Evolutionary conservation across 1,140 invertebrate species (phyloP).

Genomic region (Philopotamus ludificatus): DNA sequence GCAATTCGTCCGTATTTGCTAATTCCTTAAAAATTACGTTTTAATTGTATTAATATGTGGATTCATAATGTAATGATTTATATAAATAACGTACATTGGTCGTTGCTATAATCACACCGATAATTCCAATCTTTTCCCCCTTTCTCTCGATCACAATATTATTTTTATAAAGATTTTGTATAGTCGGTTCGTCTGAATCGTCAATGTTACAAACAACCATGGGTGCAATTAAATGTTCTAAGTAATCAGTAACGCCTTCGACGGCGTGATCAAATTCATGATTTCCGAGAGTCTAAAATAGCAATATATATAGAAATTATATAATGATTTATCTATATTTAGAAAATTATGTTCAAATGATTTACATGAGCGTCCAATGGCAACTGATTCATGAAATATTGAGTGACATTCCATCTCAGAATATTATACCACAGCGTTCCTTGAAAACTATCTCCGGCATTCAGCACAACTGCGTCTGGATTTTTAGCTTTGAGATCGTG

Average conservation of each 20-base stretch:
- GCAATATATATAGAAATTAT: too few relatives aligned
- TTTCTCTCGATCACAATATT: conserved; percentile 60
- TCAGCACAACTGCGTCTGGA: conserved; percentile 70
- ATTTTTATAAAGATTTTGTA: conserved; percentile 62
- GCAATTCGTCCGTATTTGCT: conserved; percentile 60
- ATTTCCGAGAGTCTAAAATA: conserved; percentile 75
- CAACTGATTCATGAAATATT: conserved; percentile 73
- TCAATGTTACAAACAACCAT: conserved; percentile 79
- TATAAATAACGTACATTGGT: conserved; percentile 57
- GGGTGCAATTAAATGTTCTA: conserved; percentile 63
- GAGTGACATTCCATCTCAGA: conserved; percentile 71
- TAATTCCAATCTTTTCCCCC: conserved; percentile 72
- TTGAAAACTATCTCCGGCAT: conserved; percentile 84
- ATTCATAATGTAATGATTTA: background rate
- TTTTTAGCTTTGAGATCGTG: conserved; percentile 56
- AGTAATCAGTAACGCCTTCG: conserved; percentile 71
- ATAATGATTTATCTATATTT: too few relatives aligned
- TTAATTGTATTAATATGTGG: background rate
- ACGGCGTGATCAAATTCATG: conserved; percentile 86
- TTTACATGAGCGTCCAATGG: conserved; percentile 78
- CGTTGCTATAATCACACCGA: conserved; percentile 74
- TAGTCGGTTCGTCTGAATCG: conserved; percentile 64
- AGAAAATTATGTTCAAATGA: conserved; percentile 33
- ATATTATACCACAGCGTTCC: conserved; percentile 84
- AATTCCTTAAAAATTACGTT: conserved; percentile 52